Evolutionary conservation across 2,113 vertebrate species (phyloP).

Genomic region (Eolophus roseicapilla): DNA sequence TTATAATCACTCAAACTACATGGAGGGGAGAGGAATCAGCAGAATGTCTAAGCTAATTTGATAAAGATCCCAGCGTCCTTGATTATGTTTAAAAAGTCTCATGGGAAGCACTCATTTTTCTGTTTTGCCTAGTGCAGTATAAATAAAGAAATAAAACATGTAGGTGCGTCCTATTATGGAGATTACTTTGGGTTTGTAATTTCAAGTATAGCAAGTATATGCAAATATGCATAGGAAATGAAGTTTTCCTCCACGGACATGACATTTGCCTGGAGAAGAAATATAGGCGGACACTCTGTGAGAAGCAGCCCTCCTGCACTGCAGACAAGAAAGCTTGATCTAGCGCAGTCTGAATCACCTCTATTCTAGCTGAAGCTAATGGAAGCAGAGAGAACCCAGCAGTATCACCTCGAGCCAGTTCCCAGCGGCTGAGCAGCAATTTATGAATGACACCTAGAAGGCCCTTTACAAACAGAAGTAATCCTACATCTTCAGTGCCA

Average conservation of each 20-base stretch:
- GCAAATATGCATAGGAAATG: not conserved
- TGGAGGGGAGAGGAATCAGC: not conserved
- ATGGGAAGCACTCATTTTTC: not conserved
- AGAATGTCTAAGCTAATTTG: not conserved
- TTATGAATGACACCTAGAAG: not conserved
- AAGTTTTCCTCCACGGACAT: not conserved
- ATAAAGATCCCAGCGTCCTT: not conserved
- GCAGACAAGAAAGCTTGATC: not conserved
- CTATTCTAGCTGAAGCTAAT: not conserved
- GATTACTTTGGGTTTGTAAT: not conserved
- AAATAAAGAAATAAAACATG: not conserved
- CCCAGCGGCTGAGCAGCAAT: not conserved
- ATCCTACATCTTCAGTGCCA: not conserved
- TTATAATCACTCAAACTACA: not conserved
- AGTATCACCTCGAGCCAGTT: not conserved
- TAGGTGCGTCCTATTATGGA: not conserved
- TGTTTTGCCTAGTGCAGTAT: not conserved
- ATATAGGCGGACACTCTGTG: accelerated
- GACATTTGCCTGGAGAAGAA: not conserved
- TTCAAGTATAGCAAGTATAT: not conserved
- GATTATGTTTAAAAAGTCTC: not conserved
- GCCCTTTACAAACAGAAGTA: not conserved
- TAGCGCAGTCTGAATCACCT: not conserved
- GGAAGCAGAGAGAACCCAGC: not conserved
- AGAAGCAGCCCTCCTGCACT: not conserved